Base-by-base conservation (phyloP, 2,888 invertebrate species). In the Eupithecia centaureata region DNA sequence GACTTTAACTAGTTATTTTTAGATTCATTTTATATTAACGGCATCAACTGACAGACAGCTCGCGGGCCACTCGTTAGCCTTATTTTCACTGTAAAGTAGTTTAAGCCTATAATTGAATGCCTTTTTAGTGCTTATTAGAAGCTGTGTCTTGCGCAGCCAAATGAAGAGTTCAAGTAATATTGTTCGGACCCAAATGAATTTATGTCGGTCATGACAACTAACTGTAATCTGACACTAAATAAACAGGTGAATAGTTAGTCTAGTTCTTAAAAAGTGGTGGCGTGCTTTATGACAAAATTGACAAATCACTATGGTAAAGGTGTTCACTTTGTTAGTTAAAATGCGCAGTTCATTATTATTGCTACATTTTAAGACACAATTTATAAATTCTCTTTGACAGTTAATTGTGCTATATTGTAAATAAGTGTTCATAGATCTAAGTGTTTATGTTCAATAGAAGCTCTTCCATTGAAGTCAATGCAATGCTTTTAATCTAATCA, bases 401-500 rank as follows among this genome's bases (percentile, higher is more conserved):
- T 25, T 13, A 42, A 42, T 8, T 42, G 58, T 64, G 58, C 58
- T 64, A 58, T 64, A 59, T 42, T 56, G 32, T 52, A 27, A 27
- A 33, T 61, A 60, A 38, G 57, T 61, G 33, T 57, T 57, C 18
- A 56, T 42, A 8, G 8, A 8, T 38, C 22, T 10, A 63, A 38
- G 18, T 22, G 47, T 32, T 8, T 28, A 27, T 42, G n/a, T 38
- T 8, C 42, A 42, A 42, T 18, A 42, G 8, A 18, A 18, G 42
- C 8, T 42, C 18, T n/a, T 38, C 38, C 18, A 42, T 42, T 8
- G n/a, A 18, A 42, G 42, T 42, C 18, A 7, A 42, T 35, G 52
- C 57, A 64, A 56, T 35, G 32, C 58, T 42, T 52, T 32, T 52
- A 58, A 59, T 68, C 64, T 68, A 72, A 70, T 67, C 65, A 65